phyloP scores from a whole-genome alignment of 92 coral and sea anemone genomes.

The Muricea muricata region DNA sequence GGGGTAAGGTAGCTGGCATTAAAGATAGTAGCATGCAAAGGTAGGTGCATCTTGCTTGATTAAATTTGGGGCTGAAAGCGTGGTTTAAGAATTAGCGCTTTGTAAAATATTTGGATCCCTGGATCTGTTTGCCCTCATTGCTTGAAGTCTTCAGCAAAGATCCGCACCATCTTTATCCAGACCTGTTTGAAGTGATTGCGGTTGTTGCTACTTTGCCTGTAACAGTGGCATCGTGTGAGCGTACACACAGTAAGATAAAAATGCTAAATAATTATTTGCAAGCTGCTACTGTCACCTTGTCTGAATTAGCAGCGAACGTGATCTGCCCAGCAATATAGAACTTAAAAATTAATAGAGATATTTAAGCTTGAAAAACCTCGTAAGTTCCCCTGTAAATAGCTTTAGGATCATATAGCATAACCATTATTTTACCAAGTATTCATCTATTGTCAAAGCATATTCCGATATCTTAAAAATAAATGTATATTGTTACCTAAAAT shows the following conservation, averaged over 20 bases:
- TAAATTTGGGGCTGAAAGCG: too few relatives aligned
- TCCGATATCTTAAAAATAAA: too few relatives aligned
- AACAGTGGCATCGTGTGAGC: conserved; percentile 16
- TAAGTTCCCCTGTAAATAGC: neutral
- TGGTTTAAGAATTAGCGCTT: too few relatives aligned
- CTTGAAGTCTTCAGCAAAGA: conserved; percentile 27
- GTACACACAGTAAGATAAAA: conserved; percentile 13
- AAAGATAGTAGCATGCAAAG: too few relatives aligned
- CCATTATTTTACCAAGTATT: too few relatives aligned
- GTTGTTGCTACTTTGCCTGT: conserved; percentile 18
- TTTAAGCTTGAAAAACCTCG: neutral
- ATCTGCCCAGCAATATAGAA: neutral
- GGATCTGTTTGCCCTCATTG: conserved; percentile 27
- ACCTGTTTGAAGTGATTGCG: neutral
- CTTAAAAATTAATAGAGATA: neutral
- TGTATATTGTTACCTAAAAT: too few relatives aligned
- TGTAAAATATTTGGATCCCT: too few relatives aligned
- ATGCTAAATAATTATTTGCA: conserved; percentile 21
- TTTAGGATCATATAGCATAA: too few relatives aligned
- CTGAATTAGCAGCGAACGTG: neutral
- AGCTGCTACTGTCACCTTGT: neutral
- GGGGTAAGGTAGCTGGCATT: too few relatives aligned
- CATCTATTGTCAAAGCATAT: too few relatives aligned
- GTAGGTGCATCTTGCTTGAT: too few relatives aligned
- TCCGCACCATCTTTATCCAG: conserved; percentile 10